These are phyloP conservation scores for Bagarius yarrelli DNA, from an alignment of 2,113 vertebrate genomes.

Conservation along the genomic window DNA sequence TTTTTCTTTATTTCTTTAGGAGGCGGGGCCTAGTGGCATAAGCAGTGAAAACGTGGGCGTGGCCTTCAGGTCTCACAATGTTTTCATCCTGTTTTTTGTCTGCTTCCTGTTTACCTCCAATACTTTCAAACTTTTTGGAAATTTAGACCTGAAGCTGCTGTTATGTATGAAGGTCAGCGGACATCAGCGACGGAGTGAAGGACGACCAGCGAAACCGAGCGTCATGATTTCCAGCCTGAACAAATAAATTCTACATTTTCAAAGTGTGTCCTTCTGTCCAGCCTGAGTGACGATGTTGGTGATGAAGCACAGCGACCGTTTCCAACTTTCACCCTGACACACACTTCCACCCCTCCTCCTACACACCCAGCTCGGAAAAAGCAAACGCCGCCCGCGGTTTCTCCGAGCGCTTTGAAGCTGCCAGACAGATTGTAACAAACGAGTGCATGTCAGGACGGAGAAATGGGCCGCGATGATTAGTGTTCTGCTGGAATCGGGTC, in stretches of 20 bases:
- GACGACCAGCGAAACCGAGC: neutral
- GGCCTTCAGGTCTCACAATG: too few species aligned
- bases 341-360: neutral
- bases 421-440: conserved; percentile 54
- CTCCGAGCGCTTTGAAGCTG: conserved; percentile 46
- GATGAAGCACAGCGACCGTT: conserved; percentile 26
- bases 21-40: too few species aligned
- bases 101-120: neutral
- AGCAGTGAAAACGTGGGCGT: too few species aligned
- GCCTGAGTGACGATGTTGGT: conserved; percentile 30
- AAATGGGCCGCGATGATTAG: conserved; percentile 68
- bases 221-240: conserved; percentile 46
- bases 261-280: conserved; percentile 43
- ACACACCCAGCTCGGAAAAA: conserved; percentile 26
- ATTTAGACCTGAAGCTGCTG: neutral
- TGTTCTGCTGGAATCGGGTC: conserved; percentile 61
- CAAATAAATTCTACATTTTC: conserved; percentile 35
- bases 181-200: conserved; percentile 21
- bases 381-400: conserved; percentile 48
- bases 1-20: too few species aligned
- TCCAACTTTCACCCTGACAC: conserved; percentile 9
- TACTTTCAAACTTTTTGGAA: neutral
- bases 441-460: conserved; percentile 57
- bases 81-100: too few species aligned
- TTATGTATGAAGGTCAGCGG: conserved; percentile 20